Conservation (phyloP, 2,797 vertebrate genomes). For the Darevskia mixta region DNA sequence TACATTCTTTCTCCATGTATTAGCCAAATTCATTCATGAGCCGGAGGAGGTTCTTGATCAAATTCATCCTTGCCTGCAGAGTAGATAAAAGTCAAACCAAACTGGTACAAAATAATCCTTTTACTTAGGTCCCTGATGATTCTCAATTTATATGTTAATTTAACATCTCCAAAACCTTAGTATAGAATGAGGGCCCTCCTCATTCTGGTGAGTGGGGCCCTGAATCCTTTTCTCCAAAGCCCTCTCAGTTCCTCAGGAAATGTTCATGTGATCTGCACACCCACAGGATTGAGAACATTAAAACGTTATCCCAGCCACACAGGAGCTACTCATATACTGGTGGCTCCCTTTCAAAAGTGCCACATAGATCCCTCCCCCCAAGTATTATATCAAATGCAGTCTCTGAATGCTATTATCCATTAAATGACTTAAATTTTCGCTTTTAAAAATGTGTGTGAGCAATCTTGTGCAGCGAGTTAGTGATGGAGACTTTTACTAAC, state of each 20-base stretch:
- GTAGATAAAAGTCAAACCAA: too few relatives aligned
- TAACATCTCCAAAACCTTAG: too few relatives aligned
- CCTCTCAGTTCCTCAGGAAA: neutral
- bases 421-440: constrained; percentile 4
- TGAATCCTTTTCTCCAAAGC: too few relatives aligned
- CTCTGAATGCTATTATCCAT: neutral
- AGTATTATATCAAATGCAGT: neutral
- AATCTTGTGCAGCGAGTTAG: neutral
- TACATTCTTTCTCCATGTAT: too few relatives aligned
- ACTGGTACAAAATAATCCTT: too few relatives aligned
- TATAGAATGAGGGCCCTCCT: too few relatives aligned
- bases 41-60: too few relatives aligned
- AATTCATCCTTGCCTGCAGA: too few relatives aligned
- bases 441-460: neutral
- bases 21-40: too few relatives aligned
- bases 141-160: too few relatives aligned
- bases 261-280: neutral
- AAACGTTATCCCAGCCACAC: neutral
- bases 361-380: neutral
- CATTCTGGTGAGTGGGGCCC: too few relatives aligned
- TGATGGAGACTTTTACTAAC: neutral
- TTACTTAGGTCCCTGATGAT: too few relatives aligned
- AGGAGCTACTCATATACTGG: neutral
- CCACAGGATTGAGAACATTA: neutral
- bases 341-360: neutral